These are phyloP conservation scores for Eudorcas thomsonii DNA, from an alignment of 2,113 vertebrate species.

Conservation along the genomic window DNA sequence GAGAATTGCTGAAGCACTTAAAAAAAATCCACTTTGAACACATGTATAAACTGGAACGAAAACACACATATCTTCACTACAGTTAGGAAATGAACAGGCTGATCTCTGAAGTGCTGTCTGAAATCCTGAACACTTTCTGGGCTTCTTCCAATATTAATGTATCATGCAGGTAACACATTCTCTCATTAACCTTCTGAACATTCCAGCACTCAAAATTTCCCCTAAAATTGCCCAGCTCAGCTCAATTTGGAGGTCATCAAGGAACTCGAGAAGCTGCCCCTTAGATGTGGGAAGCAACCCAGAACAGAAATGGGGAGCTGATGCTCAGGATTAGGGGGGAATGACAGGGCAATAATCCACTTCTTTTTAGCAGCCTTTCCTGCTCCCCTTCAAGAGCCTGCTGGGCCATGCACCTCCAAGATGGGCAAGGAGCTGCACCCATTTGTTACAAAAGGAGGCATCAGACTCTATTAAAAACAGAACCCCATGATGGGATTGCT, in stretches of 20 bases:
- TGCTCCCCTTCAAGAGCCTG: conserved; percentile 66
- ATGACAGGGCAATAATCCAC: not conserved
- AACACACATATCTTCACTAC: accelerated
- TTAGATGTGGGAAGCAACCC: accelerated
- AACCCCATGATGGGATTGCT: conserved; percentile 42
- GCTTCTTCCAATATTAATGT: accelerated
- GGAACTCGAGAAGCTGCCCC: accelerated
- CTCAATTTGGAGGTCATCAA: not conserved
- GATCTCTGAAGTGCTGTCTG: not conserved
- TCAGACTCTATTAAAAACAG: conserved; percentile 10
- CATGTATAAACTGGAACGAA: not conserved
- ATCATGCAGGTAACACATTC: not conserved
- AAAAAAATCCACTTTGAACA: not conserved
- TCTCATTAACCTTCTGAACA: not conserved
- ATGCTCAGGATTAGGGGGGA: accelerated
- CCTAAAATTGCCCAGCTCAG: not conserved
- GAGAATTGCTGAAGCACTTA: not conserved
- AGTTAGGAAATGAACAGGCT: not conserved
- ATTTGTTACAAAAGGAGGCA: conserved; percentile 44
- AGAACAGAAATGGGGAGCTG: accelerated
- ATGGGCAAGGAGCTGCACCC: not conserved
- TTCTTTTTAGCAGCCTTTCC: conserved; percentile 88
- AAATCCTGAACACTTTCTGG: not conserved
- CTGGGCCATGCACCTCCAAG: conserved; percentile 52
- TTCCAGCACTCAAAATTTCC: not conserved